Evolutionary conservation across 2,113 vertebrate genomes (phyloP), one percentile per base, ranked within the genome.

Genomic region (Choloepus hoffmanni): DNA sequence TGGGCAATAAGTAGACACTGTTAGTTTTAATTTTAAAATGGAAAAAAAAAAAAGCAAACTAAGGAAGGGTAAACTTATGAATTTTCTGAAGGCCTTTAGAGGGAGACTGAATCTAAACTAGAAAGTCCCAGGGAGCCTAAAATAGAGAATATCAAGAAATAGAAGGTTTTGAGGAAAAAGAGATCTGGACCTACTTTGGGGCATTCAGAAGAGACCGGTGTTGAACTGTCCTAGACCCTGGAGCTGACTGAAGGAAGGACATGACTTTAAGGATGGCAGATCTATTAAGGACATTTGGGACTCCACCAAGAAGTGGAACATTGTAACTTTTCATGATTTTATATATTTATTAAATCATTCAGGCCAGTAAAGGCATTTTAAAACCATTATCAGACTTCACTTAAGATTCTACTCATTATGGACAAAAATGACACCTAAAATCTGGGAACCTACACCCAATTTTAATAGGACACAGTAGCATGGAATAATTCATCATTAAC

Each of bases 351-450:
- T 92, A 85, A 82, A 24, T 94, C 92, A 73, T 1, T 96, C 30
- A 90, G 48, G 30, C 24, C 11, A 92, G 4, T 55, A 87, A 98
- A 92, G 26, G 68, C 81, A 79, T 78, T 70, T 65, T 36, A 96
- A 97, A 97, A 96, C 78, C 78, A 86, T 24, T 24, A 96, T 5
- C 53, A 58, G 76, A 83, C 24, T 50, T 72, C 26, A 91, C n/a
- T 85, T 73, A 89, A 82, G 53, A 90, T 68, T 70, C 92, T 85
- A 85, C 5, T 85, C 87, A 58, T 76, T 19, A 48, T 73, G 8
- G 36, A 73, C 62, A 92, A 82, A 65, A 94, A 83, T 87, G 58
- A 70, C 82, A 21, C 43, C n/a, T 77, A 68, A 43, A 85, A 33
- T 18, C 3, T n/a, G 16, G 19, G 19, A 16, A 18, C 50, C 85